Base-by-base conservation (phyloP, 1,140 invertebrate species). In the Bursaphelenchus mucronatus region DNA sequence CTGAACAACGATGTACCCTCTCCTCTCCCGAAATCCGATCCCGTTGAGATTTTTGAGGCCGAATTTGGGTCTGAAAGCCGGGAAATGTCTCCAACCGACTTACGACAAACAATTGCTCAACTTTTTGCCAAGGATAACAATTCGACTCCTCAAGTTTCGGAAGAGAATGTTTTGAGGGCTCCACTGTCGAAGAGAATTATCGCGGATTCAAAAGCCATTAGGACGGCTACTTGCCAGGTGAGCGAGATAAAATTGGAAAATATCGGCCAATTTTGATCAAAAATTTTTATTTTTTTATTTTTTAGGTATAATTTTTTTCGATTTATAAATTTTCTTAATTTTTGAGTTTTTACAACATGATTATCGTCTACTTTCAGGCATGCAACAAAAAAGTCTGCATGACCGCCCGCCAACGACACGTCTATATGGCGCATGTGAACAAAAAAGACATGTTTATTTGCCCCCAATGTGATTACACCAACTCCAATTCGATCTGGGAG, bases 401-500 rank as follows among this genome's bases (percentile, higher is more conserved):
- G 9, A 77, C 73, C 0, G 74, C 73, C 11, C 67, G 73, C 21
- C 73, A 75, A 41, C 46, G 73, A 40, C 73, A 75, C 51, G 73
- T 75, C 45, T 75, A 75, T 46, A 74, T 77, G 73, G 66, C 73
- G 3, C 73, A 75, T 52, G 50, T 75, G 50, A 75, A 77, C 63
- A 64, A 77, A 55, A 51, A 53, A 43, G 71, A 66, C 51, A 19
- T 73, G 13, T 77, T 71, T 49, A 69, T 57, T 43, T 74, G 74
- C 54, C 64, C 63, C 21, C 43, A 68, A 19, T 75, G 73, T 40
- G 75, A 77, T 30, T 75, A 75, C 53, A 73, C 62, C 21, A 78
- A 77, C 64, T 77, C 75, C 40, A 75, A 74, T 57, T 77, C 75
- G n/a, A 52, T 75, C 21, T 75, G 73, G 73, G 73, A 75, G 57